Percentiles rank a stretch among this genome's conserved stretches.
Conservation (phyloP, 2,113 vertebrate species). For the Deroptyus accipitrinus region DNA sequence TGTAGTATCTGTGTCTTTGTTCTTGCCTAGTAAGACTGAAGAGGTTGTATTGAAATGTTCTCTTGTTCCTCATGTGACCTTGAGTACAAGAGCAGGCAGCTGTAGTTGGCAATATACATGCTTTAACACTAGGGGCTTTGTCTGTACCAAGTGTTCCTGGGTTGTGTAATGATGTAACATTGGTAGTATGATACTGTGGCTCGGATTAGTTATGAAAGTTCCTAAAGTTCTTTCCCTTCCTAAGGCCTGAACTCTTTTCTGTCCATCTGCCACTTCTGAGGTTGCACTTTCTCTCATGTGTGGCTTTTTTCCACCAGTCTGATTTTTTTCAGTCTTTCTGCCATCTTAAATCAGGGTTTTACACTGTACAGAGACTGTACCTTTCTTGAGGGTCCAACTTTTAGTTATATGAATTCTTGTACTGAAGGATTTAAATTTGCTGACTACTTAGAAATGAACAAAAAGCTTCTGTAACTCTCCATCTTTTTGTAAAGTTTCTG, state of each 20-base stretch:
- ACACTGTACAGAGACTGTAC: neutral
- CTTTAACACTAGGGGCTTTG: slow-evolving; percentile 16
- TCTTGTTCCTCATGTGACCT: neutral
- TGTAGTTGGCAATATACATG: neutral
- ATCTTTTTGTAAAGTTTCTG: neutral
- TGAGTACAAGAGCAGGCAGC: slow-evolving; percentile 16
- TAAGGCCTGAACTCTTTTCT: neutral
- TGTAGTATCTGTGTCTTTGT: slow-evolving; percentile 22
- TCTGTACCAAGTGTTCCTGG: neutral
- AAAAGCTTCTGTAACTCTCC: neutral
- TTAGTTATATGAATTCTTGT: neutral
- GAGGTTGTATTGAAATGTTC: slow-evolving; percentile 10
- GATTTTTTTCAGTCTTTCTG: neutral
- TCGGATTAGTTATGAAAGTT: neutral
- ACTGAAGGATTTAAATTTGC: neutral
- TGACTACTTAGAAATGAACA: neutral
- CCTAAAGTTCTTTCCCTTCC: neutral
- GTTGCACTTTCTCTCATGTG: neutral
- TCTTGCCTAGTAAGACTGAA: slow-evolving; percentile 5
- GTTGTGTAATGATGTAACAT: neutral
- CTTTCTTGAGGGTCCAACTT: neutral
- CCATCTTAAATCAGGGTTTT: neutral
- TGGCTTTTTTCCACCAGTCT: neutral
- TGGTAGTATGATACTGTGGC: neutral
- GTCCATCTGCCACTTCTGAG: neutral